A percentile compares a stretch with the other conserved stretches of the same genome.
These are phyloP conservation scores for Zingel zingel DNA, from an alignment of 2,113 vertebrate species.

Conservation along the genomic window DNA sequence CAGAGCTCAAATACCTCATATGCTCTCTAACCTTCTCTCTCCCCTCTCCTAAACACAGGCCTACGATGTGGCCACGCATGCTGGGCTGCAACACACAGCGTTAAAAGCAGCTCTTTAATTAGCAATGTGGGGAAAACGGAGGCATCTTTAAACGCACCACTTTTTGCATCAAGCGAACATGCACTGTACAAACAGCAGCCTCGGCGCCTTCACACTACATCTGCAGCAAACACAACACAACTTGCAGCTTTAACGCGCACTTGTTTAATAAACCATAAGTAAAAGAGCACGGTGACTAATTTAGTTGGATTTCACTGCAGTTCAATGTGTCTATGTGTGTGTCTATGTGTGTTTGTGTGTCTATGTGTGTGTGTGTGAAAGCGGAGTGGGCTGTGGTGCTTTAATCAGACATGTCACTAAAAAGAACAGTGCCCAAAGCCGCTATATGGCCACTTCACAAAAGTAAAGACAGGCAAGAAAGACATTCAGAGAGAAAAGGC, in stretches of 20 bases:
- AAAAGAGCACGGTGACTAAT: not conserved
- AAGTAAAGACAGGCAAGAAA: slow-evolving; percentile 26
- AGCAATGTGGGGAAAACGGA: not conserved
- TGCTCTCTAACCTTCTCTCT: not conserved
- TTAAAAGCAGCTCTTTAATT: slow-evolving; percentile 65
- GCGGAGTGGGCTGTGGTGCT: slow-evolving; percentile 28
- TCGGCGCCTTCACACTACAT: not conserved
- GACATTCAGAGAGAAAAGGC: not conserved
- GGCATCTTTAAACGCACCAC: slow-evolving; percentile 36
- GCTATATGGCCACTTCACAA: slow-evolving; percentile 46
- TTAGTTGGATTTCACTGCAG: slow-evolving; percentile 34
- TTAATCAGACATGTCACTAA: slow-evolving; percentile 29
- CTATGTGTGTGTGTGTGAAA: not conserved
- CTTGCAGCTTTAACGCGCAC: slow-evolving; percentile 41
- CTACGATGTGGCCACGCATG: slow-evolving; percentile 26
- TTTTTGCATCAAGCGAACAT: slow-evolving; percentile 26
- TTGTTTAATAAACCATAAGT: slow-evolving; percentile 25
- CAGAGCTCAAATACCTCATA: not conserved
- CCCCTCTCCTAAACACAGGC: slow-evolving; percentile 24
- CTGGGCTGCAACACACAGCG: slow-evolving; percentile 34
- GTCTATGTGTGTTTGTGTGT: not conserved
- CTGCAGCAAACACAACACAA: slow-evolving; percentile 46
- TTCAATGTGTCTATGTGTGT: not conserved
- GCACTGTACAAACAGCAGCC: slow-evolving; percentile 26
- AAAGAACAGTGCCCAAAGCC: slow-evolving; percentile 40